Conservation (phyloP, 2,797 vertebrate genomes). For the Emys orbicularis region DNA sequence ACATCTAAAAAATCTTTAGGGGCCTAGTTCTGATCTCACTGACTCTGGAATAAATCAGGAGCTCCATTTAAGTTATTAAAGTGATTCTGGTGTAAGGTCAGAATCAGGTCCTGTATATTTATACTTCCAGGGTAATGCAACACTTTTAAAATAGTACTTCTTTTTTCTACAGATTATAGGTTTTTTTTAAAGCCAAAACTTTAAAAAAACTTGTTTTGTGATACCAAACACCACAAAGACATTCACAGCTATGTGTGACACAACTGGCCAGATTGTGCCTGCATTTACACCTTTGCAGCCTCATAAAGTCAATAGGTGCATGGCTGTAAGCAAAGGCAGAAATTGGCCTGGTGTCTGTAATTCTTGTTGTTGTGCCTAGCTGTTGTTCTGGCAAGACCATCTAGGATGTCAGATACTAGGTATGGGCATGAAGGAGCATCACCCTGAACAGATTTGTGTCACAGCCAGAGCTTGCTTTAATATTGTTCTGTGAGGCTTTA, state of each 20-base stretch:
- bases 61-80: background rate
- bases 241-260: background rate
- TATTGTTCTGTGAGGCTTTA: background rate
- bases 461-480: background rate
- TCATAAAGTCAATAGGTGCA: background rate
- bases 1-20: background rate
- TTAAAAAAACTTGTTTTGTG: background rate
- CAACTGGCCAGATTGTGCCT: background rate
- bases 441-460: background rate
- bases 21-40: background rate
- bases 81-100: background rate
- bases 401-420: background rate
- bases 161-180: background rate
- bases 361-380: background rate
- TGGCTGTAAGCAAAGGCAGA: background rate
- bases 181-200: background rate
- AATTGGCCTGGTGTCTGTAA: background rate
- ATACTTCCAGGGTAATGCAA: background rate
- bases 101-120: background rate
- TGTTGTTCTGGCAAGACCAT: background rate
- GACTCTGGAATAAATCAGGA: background rate
- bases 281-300: background rate
- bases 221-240: background rate
- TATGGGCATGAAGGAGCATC: background rate
- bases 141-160: background rate